Conservation (phyloP, 1,140 invertebrate genomes). For the Drosophila seguyi region DNA sequence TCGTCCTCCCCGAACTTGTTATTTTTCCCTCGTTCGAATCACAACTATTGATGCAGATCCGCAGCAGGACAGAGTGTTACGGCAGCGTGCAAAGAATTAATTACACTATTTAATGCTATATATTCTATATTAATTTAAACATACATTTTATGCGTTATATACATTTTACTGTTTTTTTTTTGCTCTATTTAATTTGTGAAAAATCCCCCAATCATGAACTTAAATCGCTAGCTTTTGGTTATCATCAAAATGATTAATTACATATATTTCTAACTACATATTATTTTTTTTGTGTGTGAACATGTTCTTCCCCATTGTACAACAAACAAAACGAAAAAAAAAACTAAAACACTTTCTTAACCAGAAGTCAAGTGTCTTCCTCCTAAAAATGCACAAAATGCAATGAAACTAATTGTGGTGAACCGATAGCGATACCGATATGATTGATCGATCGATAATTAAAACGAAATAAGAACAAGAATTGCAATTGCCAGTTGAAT, state of each 20-base stretch:
- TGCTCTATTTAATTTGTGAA: slow-evolving; percentile 37
- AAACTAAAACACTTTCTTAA: slow-evolving; percentile 16
- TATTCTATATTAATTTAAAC: slow-evolving; percentile 23
- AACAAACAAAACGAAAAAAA: slow-evolving; percentile 42
- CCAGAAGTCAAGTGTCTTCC: slow-evolving; percentile 54
- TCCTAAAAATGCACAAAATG: slow-evolving; percentile 28
- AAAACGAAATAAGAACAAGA: slow-evolving; percentile 33
- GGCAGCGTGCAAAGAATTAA: slow-evolving; percentile 45
- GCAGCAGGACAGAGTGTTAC: slow-evolving; percentile 10
- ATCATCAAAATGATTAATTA: slow-evolving; percentile 26
- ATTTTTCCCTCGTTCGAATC: slow-evolving; percentile 49
- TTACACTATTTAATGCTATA: slow-evolving; percentile 24
- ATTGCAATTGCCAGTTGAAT: slow-evolving; percentile 69
- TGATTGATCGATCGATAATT: slow-evolving; percentile 25
- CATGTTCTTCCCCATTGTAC: slow-evolving; percentile 68
- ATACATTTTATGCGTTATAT: slow-evolving; percentile 8
- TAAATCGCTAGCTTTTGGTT: slow-evolving; percentile 50
- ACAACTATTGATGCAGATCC: slow-evolving; percentile 34
- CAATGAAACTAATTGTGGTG: slow-evolving; percentile 20
- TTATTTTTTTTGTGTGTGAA: slow-evolving; percentile 15
- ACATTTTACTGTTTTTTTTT: slow-evolving; percentile 35
- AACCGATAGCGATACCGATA: slow-evolving; percentile 15
- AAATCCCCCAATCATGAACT: slow-evolving; percentile 10
- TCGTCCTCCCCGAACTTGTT: slow-evolving; percentile 25
- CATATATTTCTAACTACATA: neutral